Evolutionary conservation across 2,113 vertebrate genomes (phyloP), one percentile per base, ranked within the genome.

Genomic region (Hippocampus comes): DNA sequence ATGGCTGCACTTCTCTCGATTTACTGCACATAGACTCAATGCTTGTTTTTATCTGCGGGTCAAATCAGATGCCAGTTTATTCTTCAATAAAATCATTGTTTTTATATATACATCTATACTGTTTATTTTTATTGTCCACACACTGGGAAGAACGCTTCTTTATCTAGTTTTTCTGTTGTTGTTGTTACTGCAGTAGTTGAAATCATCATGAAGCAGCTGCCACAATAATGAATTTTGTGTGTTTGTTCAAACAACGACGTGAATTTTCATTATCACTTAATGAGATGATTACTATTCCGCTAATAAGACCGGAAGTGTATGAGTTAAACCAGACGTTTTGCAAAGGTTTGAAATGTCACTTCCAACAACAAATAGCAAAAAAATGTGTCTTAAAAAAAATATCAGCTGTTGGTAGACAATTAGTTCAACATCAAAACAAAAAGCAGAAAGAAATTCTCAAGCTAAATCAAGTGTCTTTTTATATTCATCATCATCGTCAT

Each of bases 251-350:
- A 38, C 34, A 7, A 38, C 4, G 41, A 65, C n/a, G 42, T 43
- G 63, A 46, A 43, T 43, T 65, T 65, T 65, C 63, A 43, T 65
- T 65, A 65, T 65, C 63, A 65, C n/a, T 65, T 23, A 65, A 65
- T 43, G 41, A 43, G 41, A 42, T 43, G 41, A 65, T 65, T 23
- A 43, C 10, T 15, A 23, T 42, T 42, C 21, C 2, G 61, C 61
- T 63, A 41, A 63, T 41, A 41, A 23, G 15, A 41, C 20, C 21
- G 12, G 34, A 43, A 65, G 42, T 15, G 63, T 11, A 21, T 1
- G 3, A 23, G 9, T n/a, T n/a, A 23, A n/a, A 4, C 11, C n/a
- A 25, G 23, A 59, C 1, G 53, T 25, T 15, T 23, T 15, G 63
- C 11, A 8, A 43, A 65, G n/a, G 20, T 41, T 65, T 25, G 23